Percentiles rank a stretch among this genome's conserved stretches.
Conservation (phyloP, 2,888 invertebrate species). For the Carterocephalus palaemon region DNA sequence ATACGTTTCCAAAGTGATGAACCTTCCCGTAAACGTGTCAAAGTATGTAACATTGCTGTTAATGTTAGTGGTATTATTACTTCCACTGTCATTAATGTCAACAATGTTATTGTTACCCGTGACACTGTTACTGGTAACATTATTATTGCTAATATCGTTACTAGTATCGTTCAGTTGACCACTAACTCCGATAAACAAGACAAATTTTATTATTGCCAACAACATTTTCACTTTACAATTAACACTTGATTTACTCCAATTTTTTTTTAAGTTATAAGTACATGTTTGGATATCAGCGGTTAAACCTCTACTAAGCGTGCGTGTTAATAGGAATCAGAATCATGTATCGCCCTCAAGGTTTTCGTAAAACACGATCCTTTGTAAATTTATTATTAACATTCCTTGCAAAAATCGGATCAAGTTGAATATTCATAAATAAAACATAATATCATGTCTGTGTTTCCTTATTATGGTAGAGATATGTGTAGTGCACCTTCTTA, state of each 20-base stretch:
- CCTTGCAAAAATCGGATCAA: too few species aligned
- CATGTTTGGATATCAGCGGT: too few species aligned
- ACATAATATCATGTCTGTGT: too few species aligned
- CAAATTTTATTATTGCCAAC: background rate
- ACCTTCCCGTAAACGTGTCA: constrained; percentile 45
- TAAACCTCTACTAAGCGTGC: background rate
- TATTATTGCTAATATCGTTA: background rate
- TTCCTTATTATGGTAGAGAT: too few species aligned
- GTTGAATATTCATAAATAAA: too few species aligned
- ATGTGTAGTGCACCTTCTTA: too few species aligned
- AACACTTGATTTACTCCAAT: too few species aligned
- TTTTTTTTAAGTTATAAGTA: too few species aligned
- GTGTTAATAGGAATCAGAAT: too few species aligned
- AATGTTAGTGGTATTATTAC: background rate
- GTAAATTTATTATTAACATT: too few species aligned
- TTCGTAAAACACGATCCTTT: too few species aligned
- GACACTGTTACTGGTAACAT: background rate
- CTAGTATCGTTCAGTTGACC: constrained; percentile 1
- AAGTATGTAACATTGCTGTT: constrained; percentile 33
- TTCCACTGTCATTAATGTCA: background rate
- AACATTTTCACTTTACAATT: background rate
- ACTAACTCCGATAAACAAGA: background rate
- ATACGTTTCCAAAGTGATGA: constrained; percentile 43
- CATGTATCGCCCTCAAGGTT: too few species aligned
- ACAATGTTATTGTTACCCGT: background rate